Conservation (phyloP, 37 sponge, comb jelly and placozoan species). For the Aplysina aerophoba region DNA sequence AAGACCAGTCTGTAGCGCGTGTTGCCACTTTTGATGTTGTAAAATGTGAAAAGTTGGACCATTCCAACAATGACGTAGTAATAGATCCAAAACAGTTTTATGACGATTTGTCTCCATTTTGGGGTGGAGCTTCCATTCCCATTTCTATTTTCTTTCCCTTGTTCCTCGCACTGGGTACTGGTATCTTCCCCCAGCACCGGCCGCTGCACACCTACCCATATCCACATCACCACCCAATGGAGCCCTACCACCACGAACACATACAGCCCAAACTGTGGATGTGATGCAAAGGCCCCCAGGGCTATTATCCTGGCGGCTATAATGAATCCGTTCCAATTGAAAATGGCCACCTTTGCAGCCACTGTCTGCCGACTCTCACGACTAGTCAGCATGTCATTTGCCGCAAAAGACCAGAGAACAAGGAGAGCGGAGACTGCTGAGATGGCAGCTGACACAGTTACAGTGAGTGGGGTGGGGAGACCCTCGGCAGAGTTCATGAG, state of each 20-base stretch:
- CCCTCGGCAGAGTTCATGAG: not conserved
- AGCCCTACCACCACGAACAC: not conserved
- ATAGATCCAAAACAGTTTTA: conserved; percentile 16
- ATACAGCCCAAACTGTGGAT: conserved; percentile 6
- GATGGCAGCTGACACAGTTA: not conserved
- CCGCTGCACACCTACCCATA: conserved; percentile 3
- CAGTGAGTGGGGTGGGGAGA: no score
- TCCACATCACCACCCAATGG: conserved; percentile 20
- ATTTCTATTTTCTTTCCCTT: not conserved
- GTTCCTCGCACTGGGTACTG: not conserved
- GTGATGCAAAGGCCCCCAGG: not conserved
- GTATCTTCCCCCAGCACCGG: not conserved
- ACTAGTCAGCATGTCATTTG: conserved; percentile 11
- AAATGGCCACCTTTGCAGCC: not conserved
- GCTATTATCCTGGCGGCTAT: not conserved
- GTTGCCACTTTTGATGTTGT: conserved; percentile 19
- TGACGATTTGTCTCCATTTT: not conserved
- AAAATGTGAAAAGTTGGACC: conserved; percentile 9
- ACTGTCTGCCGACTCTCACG: not conserved
- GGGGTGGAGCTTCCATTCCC: not conserved
- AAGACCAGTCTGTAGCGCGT: not conserved
- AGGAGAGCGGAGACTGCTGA: conserved; percentile 2
- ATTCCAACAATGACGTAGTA: not conserved
- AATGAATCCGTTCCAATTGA: not conserved
- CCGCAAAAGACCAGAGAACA: not conserved